Base-by-base conservation (phyloP, 2,888 invertebrate species). In the Leucophenga montana region DNA sequence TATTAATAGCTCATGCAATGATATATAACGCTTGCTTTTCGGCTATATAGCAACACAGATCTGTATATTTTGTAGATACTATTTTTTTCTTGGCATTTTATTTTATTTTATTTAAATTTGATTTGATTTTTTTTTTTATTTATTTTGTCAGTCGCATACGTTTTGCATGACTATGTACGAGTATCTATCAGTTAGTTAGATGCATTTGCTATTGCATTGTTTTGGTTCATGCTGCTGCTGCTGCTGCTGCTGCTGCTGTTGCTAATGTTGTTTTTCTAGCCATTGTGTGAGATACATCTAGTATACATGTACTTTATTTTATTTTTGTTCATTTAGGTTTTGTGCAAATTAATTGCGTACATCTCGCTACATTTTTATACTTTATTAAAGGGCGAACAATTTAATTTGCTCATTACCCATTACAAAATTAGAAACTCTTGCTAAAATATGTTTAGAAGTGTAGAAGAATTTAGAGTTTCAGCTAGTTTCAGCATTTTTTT, bases 1-100 rank as follows among this genome's bases (percentile, higher is more conserved):
- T 79, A 78, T 79, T 78, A 79, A 79, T 78, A 79, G 76, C 75
- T 64, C 61, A 53, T 50, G 66, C 66, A 31, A 66, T 61, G 61
- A 61, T 61, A 61, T 33, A 61, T 61, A 56, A 39, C 39, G 39
- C 39, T 39, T 39, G 8, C 9, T 11, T 39, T 39, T 39, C 11
- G 39, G 3, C 39, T 9, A 61, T 18, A 39, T 1, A n/a, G 27
- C 20, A 54, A 70, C 67, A 68, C 59, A 71, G 70, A 75, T n/a
- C n/a, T n/a, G n/a, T 50, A 33, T n/a, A 6, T 31, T 66, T 31
- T 72, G 74, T 59, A 27, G 14, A 14, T 27, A n/a, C 20, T 57
- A 8, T 57, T 22, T 22, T 22, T 27, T 27, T 54, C 18, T 54
- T 56, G 56, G 46, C n/a, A n/a, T 46, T 46, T 46, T 46, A n/a